Evolutionary conservation across 1,140 invertebrate species (phyloP).

Genomic region (Papilio glaucus): DNA sequence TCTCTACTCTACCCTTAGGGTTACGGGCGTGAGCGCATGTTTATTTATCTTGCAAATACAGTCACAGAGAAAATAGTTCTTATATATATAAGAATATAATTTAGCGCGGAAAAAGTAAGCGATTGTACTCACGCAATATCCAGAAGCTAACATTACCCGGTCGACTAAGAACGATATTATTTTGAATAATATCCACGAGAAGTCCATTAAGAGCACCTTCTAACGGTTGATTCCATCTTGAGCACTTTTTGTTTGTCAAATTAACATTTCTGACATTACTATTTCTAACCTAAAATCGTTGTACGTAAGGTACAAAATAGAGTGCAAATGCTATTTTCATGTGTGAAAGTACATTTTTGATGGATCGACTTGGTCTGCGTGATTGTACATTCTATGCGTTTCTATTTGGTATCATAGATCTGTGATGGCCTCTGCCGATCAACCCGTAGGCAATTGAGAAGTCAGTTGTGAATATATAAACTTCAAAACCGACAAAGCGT

Average conservation of each 20-base stretch:
- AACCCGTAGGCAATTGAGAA: neutral
- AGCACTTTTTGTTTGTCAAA: conserved; percentile 76
- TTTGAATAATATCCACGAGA: conserved; percentile 15
- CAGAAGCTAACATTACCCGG: too few species aligned
- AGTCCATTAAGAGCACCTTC: conserved; percentile 51
- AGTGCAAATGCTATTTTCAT: neutral
- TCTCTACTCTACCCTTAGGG: too few species aligned
- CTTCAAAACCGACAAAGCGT: neutral
- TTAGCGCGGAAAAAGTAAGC: too few species aligned
- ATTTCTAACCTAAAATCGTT: conserved; percentile 20
- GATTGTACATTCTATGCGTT: conserved; percentile 1
- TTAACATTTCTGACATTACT: conserved; percentile 67
- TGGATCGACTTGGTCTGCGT: neutral
- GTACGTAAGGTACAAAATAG: neutral
- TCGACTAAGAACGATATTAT: neutral
- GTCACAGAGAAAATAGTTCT: too few species aligned
- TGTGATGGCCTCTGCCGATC: neutral
- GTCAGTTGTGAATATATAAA: neutral
- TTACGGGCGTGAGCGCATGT: too few species aligned
- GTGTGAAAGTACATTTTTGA: conserved; percentile 5
- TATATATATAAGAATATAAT: too few species aligned
- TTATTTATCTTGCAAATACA: too few species aligned
- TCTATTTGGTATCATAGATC: neutral
- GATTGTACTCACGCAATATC: too few species aligned
- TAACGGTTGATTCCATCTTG: conserved; percentile 62